A percentile compares a stretch with the other conserved stretches of the same genome.
phyloP scores from a whole-genome alignment of 2,888 invertebrate genomes.

The Colletes collaris region DNA sequence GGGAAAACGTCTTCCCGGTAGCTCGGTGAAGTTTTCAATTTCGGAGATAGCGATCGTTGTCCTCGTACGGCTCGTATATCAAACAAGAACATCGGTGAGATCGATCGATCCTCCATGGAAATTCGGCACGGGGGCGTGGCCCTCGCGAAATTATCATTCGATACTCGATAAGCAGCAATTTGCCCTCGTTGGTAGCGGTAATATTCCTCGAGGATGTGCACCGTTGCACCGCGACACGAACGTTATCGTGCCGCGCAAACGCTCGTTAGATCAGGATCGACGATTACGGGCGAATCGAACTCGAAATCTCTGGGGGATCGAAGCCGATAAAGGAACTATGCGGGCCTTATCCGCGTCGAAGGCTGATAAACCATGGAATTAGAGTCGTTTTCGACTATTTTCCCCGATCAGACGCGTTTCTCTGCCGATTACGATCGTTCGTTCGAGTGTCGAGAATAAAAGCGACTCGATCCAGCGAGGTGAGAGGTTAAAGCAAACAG shows the following conservation, averaged over 20 bases:
- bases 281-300: not conserved
- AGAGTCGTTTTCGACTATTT: no score
- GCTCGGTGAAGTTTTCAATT: conserved; percentile 35
- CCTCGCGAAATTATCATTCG: conserved; percentile 22
- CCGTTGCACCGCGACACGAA: conserved; percentile 9
- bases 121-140: conserved; percentile 30
- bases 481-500: no score
- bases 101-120: conserved; percentile 8
- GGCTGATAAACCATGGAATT: no score
- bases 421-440: no score
- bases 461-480: no score
- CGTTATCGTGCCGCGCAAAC: not conserved
- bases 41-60: conserved; percentile 22
- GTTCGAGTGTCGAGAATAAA: no score
- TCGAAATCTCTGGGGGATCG: conserved; percentile 1
- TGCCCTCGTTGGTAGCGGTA: conserved; percentile 17
- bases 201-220: not conserved
- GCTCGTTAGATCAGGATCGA: conserved; percentile 12
- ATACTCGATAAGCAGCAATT: conserved; percentile 29
- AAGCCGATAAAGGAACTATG: not conserved
- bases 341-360: not conserved
- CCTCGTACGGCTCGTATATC: conserved; percentile 42
- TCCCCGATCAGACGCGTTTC: no score
- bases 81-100: conserved; percentile 12
- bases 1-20: conserved; percentile 18